A percentile compares a stretch with the other conserved stretches of the same genome.
phyloP scores from a whole-genome alignment of 1,140 invertebrate genomes.

The Drosophila leontia region DNA sequence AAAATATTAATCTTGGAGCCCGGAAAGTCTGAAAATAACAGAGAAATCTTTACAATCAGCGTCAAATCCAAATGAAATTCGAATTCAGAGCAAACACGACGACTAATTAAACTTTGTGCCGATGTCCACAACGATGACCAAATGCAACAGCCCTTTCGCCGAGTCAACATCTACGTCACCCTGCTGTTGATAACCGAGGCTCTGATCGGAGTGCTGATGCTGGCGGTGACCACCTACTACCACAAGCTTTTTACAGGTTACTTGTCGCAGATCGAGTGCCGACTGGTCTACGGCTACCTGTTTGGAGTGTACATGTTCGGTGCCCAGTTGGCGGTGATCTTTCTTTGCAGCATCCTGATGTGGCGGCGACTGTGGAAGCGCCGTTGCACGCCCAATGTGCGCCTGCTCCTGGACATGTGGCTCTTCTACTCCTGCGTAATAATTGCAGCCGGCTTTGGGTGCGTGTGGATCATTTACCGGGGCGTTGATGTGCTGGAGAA shows the following conservation, averaged over 20 bases:
- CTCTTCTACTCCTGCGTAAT: conserved; percentile 72
- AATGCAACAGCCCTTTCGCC: conserved; percentile 77
- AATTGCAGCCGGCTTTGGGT: conserved; percentile 62
- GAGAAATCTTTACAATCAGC: too few species aligned
- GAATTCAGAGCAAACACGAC: conserved; percentile 14
- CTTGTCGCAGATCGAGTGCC: conserved; percentile 52
- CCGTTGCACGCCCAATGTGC: conserved; percentile 69
- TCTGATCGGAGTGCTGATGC: conserved; percentile 61
- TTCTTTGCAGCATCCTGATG: conserved; percentile 63
- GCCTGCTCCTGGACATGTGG: conserved; percentile 66
- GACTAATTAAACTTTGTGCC: conserved; percentile 10
- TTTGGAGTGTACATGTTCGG: conserved; percentile 68
- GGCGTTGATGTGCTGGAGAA: conserved; percentile 51
- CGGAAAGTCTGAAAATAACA: too few species aligned
- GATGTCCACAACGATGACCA: conserved; percentile 66
- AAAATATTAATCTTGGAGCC: not conserved
- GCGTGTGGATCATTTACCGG: conserved; percentile 58
- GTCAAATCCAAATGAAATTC: conserved; percentile 36
- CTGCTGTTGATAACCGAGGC: conserved; percentile 66
- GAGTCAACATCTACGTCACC: conserved; percentile 59
- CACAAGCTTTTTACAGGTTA: conserved; percentile 59
- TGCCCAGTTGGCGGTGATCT: conserved; percentile 59
- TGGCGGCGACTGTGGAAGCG: conserved; percentile 71
- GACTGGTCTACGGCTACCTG: conserved; percentile 55
- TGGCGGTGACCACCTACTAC: conserved; percentile 63